Evolutionary conservation across 2,888 invertebrate genomes (phyloP), one percentile per base, ranked within the genome.

Genomic region (Operophtera brumata): DNA sequence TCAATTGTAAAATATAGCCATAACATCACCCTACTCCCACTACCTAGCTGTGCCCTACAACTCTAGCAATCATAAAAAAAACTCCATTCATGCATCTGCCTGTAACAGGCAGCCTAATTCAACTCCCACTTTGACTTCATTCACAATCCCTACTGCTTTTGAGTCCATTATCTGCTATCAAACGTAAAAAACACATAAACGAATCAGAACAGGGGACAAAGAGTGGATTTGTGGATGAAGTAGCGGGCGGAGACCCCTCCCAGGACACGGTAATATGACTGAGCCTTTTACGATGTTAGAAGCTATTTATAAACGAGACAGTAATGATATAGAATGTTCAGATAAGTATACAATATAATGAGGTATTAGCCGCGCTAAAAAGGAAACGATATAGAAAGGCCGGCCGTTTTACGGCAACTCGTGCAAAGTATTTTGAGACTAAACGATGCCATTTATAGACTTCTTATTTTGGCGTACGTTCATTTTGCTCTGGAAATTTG

Each of bases 141-240:
- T 64, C 59, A 57, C 7, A 41, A 28, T 11, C 12, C 41, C 28
- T 26, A 14, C 14, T 28, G 26, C 41, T 75, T 77, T 77, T 71
- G 72, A 69, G 69, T 64, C 71, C 73, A 76, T 76, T 77, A 75
- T 76, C 70, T 67, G 64, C 59, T 64, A 71, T 68, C 68, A 69
- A 67, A 71, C 70, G 61, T 65, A 73, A 70, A 70, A 67, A 67
- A 66, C 63, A 47, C 61, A 65, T 66, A 64, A 66, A 66, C 62
- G 62, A 67, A 70, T 71, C 67, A 68, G 70, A 60, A 69, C 60
- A 26, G 41, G 41, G 28, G 2, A 62, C 64, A 67, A 70, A 67
- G 62, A 56, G 30, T 30, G 59, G 45, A 41, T 41, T 41, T 41
- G 28, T 28, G 8, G 8, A 11, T 12, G 20, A 4, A 4, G 20